Conservation (phyloP, 2,113 vertebrate genomes). For the Dissostichus mawsoni region DNA sequence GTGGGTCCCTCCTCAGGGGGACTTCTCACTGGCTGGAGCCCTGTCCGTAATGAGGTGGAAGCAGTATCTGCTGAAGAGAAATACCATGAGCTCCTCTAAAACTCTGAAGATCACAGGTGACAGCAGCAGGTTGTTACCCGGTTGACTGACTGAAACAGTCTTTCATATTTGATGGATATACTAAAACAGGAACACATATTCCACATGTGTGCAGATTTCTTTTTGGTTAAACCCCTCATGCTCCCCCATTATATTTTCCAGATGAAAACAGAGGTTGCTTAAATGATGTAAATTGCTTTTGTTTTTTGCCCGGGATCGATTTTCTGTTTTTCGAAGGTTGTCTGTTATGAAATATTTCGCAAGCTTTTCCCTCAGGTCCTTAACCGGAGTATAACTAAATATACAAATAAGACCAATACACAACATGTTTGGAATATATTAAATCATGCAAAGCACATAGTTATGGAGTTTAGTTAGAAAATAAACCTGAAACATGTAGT, state of each 20-base stretch:
- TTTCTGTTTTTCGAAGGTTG: not conserved
- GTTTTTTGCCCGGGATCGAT: no score
- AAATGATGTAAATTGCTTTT: not conserved
- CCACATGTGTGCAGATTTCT: not conserved
- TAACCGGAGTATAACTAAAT: no score
- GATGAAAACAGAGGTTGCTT: not conserved
- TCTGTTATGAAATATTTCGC: no score
- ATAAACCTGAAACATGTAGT: not conserved
- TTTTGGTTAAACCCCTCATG: not conserved
- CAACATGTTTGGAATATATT: not conserved
- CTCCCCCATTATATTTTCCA: not conserved
- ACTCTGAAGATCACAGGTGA: conserved; percentile 50
- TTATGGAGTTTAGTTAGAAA: not conserved
- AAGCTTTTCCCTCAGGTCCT: no score
- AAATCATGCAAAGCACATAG: not conserved
- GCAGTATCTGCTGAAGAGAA: conserved; percentile 53
- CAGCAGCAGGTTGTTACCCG: conserved; percentile 30
- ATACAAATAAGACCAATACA: no score
- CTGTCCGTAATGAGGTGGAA: conserved; percentile 68
- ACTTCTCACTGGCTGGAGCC: conserved; percentile 57
- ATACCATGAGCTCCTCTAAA: conserved; percentile 48
- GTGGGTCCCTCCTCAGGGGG: conserved; percentile 52
- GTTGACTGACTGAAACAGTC: conserved; percentile 26
- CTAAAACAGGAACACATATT: conserved; percentile 1
- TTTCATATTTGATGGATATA: conserved; percentile 12